A percentile compares a stretch with the other conserved stretches of the same genome.
Conservation (phyloP, 2,113 vertebrate genomes). For the Mustelus asterias region DNA sequence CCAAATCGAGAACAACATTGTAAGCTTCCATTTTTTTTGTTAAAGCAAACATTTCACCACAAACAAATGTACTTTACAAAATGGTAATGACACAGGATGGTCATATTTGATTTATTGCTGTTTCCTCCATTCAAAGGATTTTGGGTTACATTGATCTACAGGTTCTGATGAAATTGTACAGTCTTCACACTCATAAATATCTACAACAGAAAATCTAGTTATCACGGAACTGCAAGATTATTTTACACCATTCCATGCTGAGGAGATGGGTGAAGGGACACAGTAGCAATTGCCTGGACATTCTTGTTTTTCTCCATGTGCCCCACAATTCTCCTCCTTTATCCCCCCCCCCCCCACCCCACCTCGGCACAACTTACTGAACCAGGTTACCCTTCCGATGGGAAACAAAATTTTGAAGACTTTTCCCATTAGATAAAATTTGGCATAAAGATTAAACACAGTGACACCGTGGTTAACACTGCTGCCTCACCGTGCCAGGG, state of each 20-base stretch:
- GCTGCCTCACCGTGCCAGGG: no score
- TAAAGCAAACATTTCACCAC: not conserved
- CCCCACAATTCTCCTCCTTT: not conserved
- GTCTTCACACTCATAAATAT: not conserved
- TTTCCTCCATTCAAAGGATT: not conserved
- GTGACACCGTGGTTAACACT: no score
- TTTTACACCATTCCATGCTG: not conserved
- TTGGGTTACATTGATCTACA: not conserved
- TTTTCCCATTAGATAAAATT: not conserved
- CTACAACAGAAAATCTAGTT: not conserved
- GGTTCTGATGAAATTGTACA: not conserved
- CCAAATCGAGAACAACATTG: not conserved
- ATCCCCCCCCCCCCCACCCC: no score
- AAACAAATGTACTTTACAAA: not conserved
- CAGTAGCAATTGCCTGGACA: not conserved
- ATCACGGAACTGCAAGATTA: not conserved
- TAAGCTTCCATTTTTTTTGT: not conserved
- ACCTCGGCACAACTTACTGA: not conserved
- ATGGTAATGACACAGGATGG: not conserved
- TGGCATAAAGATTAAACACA: not conserved
- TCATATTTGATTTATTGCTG: constrained; percentile 1
- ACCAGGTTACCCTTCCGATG: not conserved
- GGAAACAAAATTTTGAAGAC: not conserved
- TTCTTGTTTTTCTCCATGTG: not conserved
- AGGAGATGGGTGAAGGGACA: no score